Evolutionary conservation across 2,797 vertebrate species (phyloP).

Genomic region (Mionectes olivaceus): DNA sequence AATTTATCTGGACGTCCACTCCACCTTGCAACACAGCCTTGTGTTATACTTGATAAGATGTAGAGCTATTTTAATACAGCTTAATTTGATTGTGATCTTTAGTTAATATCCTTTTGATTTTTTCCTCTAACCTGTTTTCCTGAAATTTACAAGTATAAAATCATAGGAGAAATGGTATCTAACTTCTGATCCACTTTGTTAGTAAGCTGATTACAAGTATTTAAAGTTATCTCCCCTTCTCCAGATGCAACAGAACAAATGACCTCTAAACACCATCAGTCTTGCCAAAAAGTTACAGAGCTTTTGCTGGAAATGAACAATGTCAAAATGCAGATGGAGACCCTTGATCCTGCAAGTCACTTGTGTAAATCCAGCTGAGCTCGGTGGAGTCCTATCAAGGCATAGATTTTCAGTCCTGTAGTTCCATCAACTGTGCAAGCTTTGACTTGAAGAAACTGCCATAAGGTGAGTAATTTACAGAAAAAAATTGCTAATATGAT

Average conservation of each 20-base stretch:
- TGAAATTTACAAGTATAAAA: conserved; percentile 53
- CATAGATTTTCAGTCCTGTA: background rate
- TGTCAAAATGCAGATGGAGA: conserved; percentile 11
- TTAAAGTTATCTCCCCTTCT: conserved; percentile 60
- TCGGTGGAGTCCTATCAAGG: background rate
- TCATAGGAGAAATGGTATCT: conserved; percentile 55
- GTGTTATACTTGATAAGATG: conserved; percentile 2
- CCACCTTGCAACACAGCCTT: conserved; percentile 39
- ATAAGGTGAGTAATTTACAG: background rate
- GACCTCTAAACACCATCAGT: conserved; percentile 7
- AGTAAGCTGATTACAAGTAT: conserved; percentile 66
- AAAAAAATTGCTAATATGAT: background rate
- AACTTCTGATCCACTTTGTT: conserved; percentile 54
- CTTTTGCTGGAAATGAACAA: conserved; percentile 5
- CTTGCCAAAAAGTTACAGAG: conserved; percentile 31
- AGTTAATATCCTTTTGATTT: conserved; percentile 60
- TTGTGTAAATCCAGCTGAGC: background rate
- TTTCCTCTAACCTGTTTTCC: conserved; percentile 1
- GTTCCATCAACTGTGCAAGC: background rate
- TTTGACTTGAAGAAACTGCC: background rate
- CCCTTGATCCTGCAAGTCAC: background rate
- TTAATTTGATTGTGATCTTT: conserved; percentile 68
- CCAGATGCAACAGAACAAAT: conserved; percentile 42
- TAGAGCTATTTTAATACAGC: conserved; percentile 39
- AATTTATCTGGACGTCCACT: conserved; percentile 15